A percentile compares a stretch with the other conserved stretches of the same genome.
phyloP scores from a whole-genome alignment of 2,113 vertebrate genomes.

The Micronycteris hirsuta region DNA sequence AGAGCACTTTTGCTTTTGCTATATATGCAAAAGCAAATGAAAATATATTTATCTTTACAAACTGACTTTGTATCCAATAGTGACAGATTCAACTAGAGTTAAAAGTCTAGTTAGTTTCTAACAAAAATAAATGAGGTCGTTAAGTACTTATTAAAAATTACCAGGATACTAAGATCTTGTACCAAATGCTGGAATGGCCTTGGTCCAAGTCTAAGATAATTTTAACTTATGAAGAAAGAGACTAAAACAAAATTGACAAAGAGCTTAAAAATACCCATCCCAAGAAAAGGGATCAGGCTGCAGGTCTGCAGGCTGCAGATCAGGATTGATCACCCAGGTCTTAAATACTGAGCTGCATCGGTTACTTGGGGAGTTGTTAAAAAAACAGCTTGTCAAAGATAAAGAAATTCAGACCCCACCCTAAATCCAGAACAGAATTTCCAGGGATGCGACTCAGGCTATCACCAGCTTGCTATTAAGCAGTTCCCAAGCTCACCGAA shows the following conservation, averaged over 20 bases:
- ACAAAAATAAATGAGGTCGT: neutral
- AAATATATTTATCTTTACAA: neutral
- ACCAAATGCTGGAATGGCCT: neutral
- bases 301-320: no score
- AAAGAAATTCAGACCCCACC: neutral
- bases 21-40: neutral
- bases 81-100: neutral
- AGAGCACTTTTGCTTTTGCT: neutral
- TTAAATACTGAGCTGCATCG: neutral
- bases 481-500: neutral
- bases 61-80: neutral
- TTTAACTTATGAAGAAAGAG: slow-evolving; percentile 5
- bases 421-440: neutral
- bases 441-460: neutral
- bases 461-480: neutral
- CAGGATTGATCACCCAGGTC: neutral
- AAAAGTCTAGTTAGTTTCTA: slow-evolving; percentile 18
- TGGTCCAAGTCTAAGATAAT: neutral
- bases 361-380: neutral
- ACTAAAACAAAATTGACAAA: neutral
- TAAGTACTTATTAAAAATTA: neutral
- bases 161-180: neutral
- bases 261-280: neutral
- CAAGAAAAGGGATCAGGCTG: neutral
- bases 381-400: neutral